A percentile compares a stretch with the other conserved stretches of the same genome.
Conservation (phyloP, 2,888 invertebrate genomes). For the Perizoma flavofasciatum region DNA sequence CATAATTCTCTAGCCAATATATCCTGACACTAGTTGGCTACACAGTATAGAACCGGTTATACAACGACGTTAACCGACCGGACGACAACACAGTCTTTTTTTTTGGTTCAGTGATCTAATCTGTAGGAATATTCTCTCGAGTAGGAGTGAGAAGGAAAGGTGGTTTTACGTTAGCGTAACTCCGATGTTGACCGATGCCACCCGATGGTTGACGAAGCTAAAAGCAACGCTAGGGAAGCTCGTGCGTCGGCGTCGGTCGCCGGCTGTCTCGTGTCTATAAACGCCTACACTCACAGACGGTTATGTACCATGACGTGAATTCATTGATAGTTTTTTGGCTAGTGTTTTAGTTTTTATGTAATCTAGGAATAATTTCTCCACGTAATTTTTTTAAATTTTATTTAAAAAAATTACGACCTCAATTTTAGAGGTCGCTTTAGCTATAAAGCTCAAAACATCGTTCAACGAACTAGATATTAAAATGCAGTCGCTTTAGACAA, state of each 20-base stretch:
- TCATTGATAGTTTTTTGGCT: constrained; percentile 68
- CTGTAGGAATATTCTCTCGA: constrained; percentile 53
- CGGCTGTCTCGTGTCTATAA: constrained; percentile 51
- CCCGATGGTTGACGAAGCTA: constrained; percentile 40
- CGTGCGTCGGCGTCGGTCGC: constrained; percentile 52
- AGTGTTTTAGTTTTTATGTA: constrained; percentile 34
- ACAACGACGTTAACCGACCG: constrained; percentile 57
- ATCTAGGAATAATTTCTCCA: background rate
- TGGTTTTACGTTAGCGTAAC: constrained; percentile 37
- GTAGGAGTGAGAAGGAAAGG: constrained; percentile 57
- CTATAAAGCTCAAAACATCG: no score
- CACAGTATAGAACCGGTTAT: constrained; percentile 51
- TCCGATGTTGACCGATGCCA: constrained; percentile 57
- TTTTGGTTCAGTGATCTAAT: constrained; percentile 79
- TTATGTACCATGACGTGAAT: constrained; percentile 65
- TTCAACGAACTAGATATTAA: no score
- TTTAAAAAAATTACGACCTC: no score
- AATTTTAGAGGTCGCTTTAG: no score
- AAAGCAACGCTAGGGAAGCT: constrained; percentile 45
- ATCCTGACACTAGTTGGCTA: constrained; percentile 11
- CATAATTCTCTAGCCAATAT: no score
- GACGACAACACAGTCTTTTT: constrained; percentile 71
- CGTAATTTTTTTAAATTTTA: no score
- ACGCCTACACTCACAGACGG: constrained; percentile 49
- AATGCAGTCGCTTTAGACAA: no score